Evolutionary conservation across 2,888 invertebrate species (phyloP).

Genomic region (Oxyteleia sp.): DNA sequence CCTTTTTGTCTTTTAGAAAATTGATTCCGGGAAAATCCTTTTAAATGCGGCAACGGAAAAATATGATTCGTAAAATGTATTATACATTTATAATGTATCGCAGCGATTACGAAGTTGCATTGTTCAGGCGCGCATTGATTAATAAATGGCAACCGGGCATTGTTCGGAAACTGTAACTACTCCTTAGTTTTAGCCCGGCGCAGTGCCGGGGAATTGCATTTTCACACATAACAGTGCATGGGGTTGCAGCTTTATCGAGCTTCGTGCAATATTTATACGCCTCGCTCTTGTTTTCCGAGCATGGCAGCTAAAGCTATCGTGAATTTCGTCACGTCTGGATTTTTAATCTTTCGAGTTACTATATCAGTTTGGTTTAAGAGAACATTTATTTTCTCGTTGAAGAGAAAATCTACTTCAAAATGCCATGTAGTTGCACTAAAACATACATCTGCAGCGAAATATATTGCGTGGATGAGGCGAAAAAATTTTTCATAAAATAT

Average conservation of each 20-base stretch:
- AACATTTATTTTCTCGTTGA: conserved; percentile 58
- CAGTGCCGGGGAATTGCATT: conserved; percentile 46
- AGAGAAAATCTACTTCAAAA: conserved; percentile 58
- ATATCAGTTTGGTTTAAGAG: conserved; percentile 60
- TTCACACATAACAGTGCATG: conserved; percentile 41
- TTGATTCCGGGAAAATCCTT: no score
- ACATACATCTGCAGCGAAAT: conserved; percentile 36
- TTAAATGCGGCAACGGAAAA: no score
- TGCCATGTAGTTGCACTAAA: conserved; percentile 53
- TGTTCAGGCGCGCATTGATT: conserved; percentile 16
- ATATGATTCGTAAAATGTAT: no score
- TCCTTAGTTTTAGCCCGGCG: conserved; percentile 19
- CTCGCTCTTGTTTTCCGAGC: conserved; percentile 55
- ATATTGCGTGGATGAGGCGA: conserved; percentile 2
- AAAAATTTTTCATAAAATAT: conserved; percentile 21
- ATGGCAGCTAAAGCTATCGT: conserved; percentile 52
- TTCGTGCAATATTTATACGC: conserved; percentile 70
- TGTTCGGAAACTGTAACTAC: conserved; percentile 8
- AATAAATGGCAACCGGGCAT: conserved; percentile 17
- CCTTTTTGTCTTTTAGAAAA: not conserved
- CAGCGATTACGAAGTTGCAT: not conserved
- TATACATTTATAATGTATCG: not conserved
- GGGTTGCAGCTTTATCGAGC: conserved; percentile 64
- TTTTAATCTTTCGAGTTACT: conserved; percentile 71
- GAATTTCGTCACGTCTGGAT: conserved; percentile 74